Base-by-base conservation (phyloP, 92 coral and sea anemone genomes). In the Zoanthus sociatus region DNA sequence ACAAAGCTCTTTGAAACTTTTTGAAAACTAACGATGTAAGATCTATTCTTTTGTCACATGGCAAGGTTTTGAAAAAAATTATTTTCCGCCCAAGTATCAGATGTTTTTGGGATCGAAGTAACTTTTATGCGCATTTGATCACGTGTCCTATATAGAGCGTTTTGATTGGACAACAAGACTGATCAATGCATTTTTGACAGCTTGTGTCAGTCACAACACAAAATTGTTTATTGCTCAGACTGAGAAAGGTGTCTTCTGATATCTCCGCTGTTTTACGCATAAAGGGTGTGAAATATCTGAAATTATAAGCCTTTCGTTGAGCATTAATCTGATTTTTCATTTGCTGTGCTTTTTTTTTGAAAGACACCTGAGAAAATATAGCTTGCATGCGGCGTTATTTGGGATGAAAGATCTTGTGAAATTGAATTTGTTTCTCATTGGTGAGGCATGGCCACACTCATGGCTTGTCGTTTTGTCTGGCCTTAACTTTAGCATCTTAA, bases 371-470 rank as follows among this genome's bases (percentile, higher is more conserved):
- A 18, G 26, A 69, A 69, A 69, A 8, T 66, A 82, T 51, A 70
- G 50, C 73, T 73, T 48, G 32, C 13, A 12, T 30, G 78, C 45
- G 8, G 26, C 69, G 32, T 17, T 63, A 4, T 63, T 31, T 69
- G 74, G 64, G 31, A 92, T 95, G 87, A 87, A 91, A 85, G 56
- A 48, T 15, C 76, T 95, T 54, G 83, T 95, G 45, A 92, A 91
- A 68, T 76, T 95, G 50, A 95, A 95, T 94, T 81, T 95, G 66
- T 95, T 93, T 89, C 93, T 95, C 77, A 93, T 95, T 67, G 87
- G 93, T 20, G 96, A 95, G 73, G 83, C 87, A 68, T 95, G 98
- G 98, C 94, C 93, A 18, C 88, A 79, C 61, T 92, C 98, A 55
- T 93, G 94, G 96, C 88, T 95, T 78, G 77, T 89, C 51, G 73